phyloP scores from a whole-genome alignment of 2,888 invertebrate genomes.

The Dasypogon diadema region DNA sequence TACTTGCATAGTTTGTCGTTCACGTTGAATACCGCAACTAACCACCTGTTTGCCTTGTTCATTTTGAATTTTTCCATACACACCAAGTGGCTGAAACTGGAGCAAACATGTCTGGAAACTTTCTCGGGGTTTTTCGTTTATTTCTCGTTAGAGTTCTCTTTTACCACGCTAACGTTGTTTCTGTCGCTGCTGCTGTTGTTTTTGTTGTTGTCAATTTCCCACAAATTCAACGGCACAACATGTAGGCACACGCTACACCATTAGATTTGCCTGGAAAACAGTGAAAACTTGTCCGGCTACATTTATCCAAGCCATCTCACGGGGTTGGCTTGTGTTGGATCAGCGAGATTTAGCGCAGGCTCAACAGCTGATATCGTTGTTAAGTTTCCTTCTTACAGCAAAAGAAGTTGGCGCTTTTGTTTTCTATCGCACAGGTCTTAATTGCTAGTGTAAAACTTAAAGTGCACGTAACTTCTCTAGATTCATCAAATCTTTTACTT shows the following conservation, averaged over 20 bases:
- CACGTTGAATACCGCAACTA: conserved; percentile 35
- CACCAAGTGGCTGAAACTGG: conserved; percentile 27
- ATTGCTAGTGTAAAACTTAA: conserved; percentile 15
- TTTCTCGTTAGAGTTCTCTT: conserved; percentile 9
- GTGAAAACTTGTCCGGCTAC: conserved; percentile 8
- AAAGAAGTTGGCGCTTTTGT: neutral
- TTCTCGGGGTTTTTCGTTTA: conserved; percentile 44
- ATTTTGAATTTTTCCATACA: conserved; percentile 35
- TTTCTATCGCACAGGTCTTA: conserved; percentile 11
- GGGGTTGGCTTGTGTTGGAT: neutral
- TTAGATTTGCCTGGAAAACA: conserved; percentile 24
- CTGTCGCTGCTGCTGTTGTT: neutral
- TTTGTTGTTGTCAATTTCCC: conserved; percentile 26
- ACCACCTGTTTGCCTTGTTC: conserved; percentile 47
- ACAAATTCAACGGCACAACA: conserved; percentile 12
- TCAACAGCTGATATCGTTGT: neutral
- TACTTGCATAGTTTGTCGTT: conserved; percentile 18
- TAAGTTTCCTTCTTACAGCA: conserved; percentile 1
- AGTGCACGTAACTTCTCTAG: conserved; percentile 14
- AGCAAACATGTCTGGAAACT: conserved; percentile 48
- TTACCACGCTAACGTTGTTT: neutral
- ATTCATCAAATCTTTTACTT: neutral
- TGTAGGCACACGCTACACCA: conserved; percentile 4
- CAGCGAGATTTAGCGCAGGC: neutral
- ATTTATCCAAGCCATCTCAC: conserved; percentile 1